Evolutionary conservation across 2,797 vertebrate species (phyloP).

Genomic region (Diceros bicornis): DNA sequence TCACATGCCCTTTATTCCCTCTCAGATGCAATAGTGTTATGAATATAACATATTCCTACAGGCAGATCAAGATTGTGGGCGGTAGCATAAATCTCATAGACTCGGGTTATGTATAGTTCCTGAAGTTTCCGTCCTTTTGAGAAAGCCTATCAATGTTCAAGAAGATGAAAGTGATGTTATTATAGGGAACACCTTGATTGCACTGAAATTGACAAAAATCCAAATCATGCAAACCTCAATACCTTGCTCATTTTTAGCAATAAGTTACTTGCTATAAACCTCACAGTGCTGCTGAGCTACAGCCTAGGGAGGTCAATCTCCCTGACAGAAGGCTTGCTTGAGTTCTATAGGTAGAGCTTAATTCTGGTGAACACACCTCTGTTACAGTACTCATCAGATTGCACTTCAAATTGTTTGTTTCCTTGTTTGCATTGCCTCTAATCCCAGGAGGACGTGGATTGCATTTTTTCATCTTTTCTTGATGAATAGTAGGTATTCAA

Average conservation of each 20-base stretch:
- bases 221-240: not conserved
- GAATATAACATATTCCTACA: not conserved
- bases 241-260: not conserved
- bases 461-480: not conserved
- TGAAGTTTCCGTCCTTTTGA: not conserved
- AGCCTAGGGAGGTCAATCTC: not conserved
- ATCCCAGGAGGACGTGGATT: not conserved
- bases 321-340: not conserved
- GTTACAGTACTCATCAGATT: not conserved
- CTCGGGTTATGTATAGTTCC: not conserved
- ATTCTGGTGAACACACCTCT: not conserved
- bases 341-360: not conserved
- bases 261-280: not conserved
- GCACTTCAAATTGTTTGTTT: not conserved
- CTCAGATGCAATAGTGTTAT: not conserved
- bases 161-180: slow-evolving; percentile 6
- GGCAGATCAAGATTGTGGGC: not conserved
- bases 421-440: not conserved
- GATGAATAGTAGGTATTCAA: not conserved
- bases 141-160: not conserved
- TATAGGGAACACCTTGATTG: not conserved
- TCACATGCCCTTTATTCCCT: not conserved
- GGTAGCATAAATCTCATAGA: not conserved
- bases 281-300: not conserved
- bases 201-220: not conserved